Percentiles rank a stretch among this genome's conserved stretches.
Evolutionary conservation across 2,888 invertebrate genomes (phyloP).

Genomic region (Pachycephus smyrnensis): DNA sequence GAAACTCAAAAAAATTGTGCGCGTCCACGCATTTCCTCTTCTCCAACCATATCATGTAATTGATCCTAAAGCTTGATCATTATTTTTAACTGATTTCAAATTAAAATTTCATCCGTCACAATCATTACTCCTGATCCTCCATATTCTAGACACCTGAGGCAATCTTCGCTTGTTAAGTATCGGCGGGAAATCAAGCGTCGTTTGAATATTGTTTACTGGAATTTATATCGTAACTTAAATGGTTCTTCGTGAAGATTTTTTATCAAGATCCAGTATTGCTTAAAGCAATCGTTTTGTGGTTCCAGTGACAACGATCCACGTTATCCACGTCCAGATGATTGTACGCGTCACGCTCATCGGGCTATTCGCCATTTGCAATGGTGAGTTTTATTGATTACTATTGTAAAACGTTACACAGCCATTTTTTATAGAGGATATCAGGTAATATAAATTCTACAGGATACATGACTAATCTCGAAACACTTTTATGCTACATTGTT

Average conservation of each 20-base stretch:
- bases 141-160: background rate
- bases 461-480: background rate
- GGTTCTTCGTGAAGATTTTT: background rate
- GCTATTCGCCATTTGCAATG: slow-evolving; percentile 37
- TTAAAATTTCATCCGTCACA: background rate
- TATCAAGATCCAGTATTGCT: background rate
- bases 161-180: background rate
- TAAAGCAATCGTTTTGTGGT: background rate
- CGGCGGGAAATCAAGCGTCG: background rate
- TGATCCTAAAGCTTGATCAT: background rate
- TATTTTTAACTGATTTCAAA: background rate
- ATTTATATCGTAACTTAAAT: background rate
- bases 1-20: background rate
- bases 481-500: background rate
- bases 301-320: slow-evolving; percentile 19
- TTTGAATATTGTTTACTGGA: background rate
- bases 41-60: background rate
- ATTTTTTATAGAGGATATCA: background rate
- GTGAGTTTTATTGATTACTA: slow-evolving; percentile 35
- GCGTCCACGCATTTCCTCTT: background rate
- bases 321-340: slow-evolving; percentile 45
- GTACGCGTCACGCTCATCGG: slow-evolving; percentile 39
- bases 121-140: background rate
- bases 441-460: background rate
- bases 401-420: background rate